Conservation (phyloP, 2,797 vertebrate genomes). For the Arctocebus calabarensis region DNA sequence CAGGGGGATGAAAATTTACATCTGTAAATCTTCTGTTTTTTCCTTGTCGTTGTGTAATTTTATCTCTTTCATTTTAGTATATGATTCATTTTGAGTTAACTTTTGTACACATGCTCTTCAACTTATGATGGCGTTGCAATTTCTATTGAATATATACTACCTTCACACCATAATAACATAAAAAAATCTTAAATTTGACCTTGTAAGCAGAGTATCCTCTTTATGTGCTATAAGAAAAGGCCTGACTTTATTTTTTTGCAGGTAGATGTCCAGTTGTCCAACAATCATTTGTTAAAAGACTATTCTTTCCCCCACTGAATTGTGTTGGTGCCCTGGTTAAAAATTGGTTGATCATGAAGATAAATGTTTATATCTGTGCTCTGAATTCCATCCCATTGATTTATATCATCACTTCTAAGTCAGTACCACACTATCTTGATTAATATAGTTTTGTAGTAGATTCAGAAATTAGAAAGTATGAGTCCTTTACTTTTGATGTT, state of each 20-base stretch:
- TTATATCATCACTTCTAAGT: not conserved
- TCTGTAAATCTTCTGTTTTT: not conserved
- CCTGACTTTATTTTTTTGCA: not conserved
- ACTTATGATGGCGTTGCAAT: not conserved
- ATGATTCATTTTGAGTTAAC: not conserved
- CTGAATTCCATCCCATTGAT: not conserved
- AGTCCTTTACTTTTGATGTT: not conserved
- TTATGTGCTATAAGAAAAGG: not conserved
- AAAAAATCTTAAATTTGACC: not conserved
- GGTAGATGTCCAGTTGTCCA: not conserved
- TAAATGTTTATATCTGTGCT: not conserved
- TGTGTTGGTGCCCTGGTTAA: not conserved
- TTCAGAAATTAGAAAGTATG: not conserved
- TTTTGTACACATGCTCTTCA: not conserved
- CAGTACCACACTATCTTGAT: not conserved
- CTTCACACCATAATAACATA: not conserved
- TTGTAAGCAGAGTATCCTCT: not conserved
- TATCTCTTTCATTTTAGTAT: not conserved
- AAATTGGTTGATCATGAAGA: not conserved
- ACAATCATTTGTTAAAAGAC: not conserved
- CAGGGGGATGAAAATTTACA: not conserved
- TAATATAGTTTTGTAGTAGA: not conserved
- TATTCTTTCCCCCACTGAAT: not conserved
- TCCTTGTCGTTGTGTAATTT: not conserved
- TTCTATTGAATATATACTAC: not conserved